Evolutionary conservation across 2,888 invertebrate species (phyloP).

Genomic region (Phrixothrix hirtus): DNA sequence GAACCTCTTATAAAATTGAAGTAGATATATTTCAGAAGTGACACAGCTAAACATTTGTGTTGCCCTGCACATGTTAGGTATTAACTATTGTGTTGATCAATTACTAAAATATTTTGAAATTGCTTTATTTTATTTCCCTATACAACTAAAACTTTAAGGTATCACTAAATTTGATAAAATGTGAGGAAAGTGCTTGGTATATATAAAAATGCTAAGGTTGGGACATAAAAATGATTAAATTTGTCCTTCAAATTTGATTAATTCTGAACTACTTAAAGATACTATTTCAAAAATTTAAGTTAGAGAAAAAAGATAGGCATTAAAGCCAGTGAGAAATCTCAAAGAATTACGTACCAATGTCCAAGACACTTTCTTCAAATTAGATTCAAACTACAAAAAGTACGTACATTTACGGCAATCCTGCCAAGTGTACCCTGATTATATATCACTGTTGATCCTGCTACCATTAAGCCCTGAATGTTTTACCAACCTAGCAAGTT

Average conservation of each 20-base stretch:
- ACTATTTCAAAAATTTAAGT: neutral
- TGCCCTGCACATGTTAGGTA: too few relatives aligned
- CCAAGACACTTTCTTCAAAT: conserved; percentile 39
- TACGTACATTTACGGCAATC: conserved; percentile 36
- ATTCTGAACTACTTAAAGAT: too few relatives aligned
- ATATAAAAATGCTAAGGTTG: conserved; percentile 2
- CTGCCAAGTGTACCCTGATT: conserved; percentile 28
- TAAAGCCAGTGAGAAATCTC: neutral
- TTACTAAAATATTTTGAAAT: too few relatives aligned
- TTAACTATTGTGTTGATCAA: too few relatives aligned
- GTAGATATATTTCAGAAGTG: too few relatives aligned
- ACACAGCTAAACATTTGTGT: too few relatives aligned
- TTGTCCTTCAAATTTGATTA: too few relatives aligned
- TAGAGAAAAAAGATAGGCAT: neutral
- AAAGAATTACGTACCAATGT: conserved; percentile 22
- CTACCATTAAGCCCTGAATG: conserved; percentile 36
- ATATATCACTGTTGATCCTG: conserved; percentile 31
- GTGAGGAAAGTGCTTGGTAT: conserved; percentile 33
- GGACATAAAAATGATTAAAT: neutral
- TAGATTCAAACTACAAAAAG: conserved; percentile 21
- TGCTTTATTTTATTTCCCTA: too few relatives aligned
- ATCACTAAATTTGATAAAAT: too few relatives aligned
- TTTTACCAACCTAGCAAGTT: conserved; percentile 55
- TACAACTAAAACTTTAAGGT: too few relatives aligned
- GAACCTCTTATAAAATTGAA: too few relatives aligned